These are phyloP conservation scores for Meliscaeva auricollis DNA, from an alignment of 2,888 invertebrate species.

Conservation along the genomic window DNA sequence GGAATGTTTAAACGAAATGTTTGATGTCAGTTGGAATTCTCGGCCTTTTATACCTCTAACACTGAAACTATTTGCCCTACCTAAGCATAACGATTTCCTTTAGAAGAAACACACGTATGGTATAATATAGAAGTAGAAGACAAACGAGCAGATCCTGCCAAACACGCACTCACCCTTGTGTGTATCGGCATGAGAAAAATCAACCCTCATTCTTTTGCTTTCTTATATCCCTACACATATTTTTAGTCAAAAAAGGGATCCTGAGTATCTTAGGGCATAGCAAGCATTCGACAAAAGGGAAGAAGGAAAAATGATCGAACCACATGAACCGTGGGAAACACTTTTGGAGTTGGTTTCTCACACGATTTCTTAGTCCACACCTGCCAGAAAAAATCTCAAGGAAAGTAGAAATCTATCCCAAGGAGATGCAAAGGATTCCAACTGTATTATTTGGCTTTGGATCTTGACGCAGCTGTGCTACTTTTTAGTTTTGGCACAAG, in stretches of 20 bases:
- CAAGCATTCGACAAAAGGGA: constrained; percentile 77
- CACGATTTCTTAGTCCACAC: constrained; percentile 83
- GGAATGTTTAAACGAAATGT: constrained; percentile 79
- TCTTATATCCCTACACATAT: constrained; percentile 22
- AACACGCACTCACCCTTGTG: constrained; percentile 60
- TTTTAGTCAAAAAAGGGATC: constrained; percentile 56
- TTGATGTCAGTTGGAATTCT: constrained; percentile 44
- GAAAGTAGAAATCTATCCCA: constrained; percentile 62
- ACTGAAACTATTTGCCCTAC: constrained; percentile 53
- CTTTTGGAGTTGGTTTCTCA: constrained; percentile 83
- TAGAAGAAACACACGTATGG: constrained; percentile 28
- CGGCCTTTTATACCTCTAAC: constrained; percentile 79
- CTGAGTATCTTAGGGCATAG: constrained; percentile 62
- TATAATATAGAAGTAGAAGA: background rate
- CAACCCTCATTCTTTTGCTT: constrained; percentile 68
- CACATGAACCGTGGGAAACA: constrained; percentile 83
- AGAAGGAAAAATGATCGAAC: constrained; percentile 76
- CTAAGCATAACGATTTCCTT: constrained; percentile 57
- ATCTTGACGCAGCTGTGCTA: constrained; percentile 76
- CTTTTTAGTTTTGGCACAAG: constrained; percentile 63
- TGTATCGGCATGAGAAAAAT: constrained; percentile 68
- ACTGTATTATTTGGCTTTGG: constrained; percentile 61
- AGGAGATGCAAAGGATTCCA: constrained; percentile 63
- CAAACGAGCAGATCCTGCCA: constrained; percentile 49
- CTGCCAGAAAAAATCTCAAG: constrained; percentile 79